A percentile compares a stretch with the other conserved stretches of the same genome.
These are phyloP conservation scores for Steatornis caripensis DNA, from an alignment of 2,113 vertebrate species.

Conservation along the genomic window DNA sequence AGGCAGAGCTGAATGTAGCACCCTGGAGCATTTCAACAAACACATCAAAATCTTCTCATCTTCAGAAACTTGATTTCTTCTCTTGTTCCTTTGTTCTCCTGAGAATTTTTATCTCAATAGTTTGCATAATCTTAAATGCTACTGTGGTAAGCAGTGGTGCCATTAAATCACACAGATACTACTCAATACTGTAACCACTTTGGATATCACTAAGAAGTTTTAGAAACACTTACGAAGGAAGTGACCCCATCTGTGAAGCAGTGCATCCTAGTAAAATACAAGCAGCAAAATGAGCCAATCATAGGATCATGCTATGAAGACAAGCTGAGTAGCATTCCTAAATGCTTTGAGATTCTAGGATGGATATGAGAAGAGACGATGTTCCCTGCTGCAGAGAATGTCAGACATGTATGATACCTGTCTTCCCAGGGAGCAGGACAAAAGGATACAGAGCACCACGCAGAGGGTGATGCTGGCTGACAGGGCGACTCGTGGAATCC, in stretches of 20 bases:
- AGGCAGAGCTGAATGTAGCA: background rate
- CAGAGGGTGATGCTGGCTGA: constrained; percentile 82
- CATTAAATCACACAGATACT: background rate
- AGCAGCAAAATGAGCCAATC: background rate
- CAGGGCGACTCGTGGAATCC: constrained; percentile 79
- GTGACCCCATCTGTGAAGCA: background rate
- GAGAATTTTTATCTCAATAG: background rate
- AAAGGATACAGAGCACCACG: constrained; percentile 90
- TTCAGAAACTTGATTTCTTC: background rate
- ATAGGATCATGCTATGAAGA: background rate
- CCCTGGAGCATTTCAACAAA: background rate
- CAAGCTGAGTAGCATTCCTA: background rate
- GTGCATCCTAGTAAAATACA: background rate
- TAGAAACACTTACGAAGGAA: background rate
- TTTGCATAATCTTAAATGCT: background rate
- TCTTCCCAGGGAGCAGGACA: background rate
- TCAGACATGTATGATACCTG: background rate
- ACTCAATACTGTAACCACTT: background rate
- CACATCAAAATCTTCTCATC: background rate
- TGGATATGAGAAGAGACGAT: background rate
- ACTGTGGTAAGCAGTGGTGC: background rate
- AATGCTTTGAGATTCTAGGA: background rate
- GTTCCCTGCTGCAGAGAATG: background rate
- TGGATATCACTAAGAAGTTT: background rate
- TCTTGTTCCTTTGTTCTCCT: background rate